Percentiles rank a stretch among this genome's conserved stretches.
phyloP scores from a whole-genome alignment of 2,888 invertebrate genomes.

The Tiphia femorata region DNA sequence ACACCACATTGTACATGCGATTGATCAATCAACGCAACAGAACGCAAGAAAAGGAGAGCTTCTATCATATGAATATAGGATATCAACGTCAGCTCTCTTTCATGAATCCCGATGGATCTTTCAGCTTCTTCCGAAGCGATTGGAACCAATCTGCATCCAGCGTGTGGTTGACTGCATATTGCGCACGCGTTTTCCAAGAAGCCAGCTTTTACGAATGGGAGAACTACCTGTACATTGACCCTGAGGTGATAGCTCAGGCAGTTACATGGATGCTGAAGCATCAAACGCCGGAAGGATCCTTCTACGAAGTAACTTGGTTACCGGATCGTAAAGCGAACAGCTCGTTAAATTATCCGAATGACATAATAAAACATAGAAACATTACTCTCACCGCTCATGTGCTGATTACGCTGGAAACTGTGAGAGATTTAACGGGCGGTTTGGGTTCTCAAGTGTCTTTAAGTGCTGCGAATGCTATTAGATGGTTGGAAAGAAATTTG shows the following conservation, averaged over 20 bases:
- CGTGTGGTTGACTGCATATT: constrained; percentile 94
- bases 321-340: constrained; percentile 91
- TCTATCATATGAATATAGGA: constrained; percentile 89
- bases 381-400: constrained; percentile 95
- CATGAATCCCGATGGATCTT: constrained; percentile 91
- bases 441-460: constrained; percentile 82
- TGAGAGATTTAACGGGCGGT: constrained; percentile 83
- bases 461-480: constrained; percentile 81
- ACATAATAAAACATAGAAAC: constrained; percentile 78
- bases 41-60: constrained; percentile 83
- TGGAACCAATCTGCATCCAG: constrained; percentile 92
- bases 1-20: constrained; percentile 91
- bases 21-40: constrained; percentile 89
- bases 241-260: constrained; percentile 85
- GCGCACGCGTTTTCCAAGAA: constrained; percentile 88
- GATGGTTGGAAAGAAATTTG: constrained; percentile 87
- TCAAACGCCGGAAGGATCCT: constrained; percentile 88
- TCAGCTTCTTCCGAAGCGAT: constrained; percentile 90
- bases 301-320: constrained; percentile 89
- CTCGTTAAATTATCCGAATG: constrained; percentile 72
- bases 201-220: constrained; percentile 98
- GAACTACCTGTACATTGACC: constrained; percentile 94
- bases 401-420: constrained; percentile 86
- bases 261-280: constrained; percentile 89
- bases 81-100: constrained; percentile 93